Evolutionary conservation across 2,888 invertebrate species (phyloP), one percentile per base, ranked within the genome.

Genomic region (Zaprionus lineosus): DNA sequence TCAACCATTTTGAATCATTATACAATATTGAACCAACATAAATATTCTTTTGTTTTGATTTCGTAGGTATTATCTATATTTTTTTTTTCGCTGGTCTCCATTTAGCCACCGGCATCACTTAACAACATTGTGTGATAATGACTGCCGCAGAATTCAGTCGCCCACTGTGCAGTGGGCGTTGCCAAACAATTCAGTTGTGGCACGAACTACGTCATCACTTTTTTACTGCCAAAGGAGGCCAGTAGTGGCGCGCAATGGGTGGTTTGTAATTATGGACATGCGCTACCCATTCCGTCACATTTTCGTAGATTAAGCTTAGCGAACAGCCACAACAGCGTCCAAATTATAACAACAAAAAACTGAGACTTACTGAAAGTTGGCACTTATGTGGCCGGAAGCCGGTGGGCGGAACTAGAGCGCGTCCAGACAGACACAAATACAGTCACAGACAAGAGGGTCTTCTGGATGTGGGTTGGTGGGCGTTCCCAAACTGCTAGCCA

Each of bases 331-430:
- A 40, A 60, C 48, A 55, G 57, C 70, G 61, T 41, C 46, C 39
- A 62, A 62, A 67, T 67, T 65, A 65, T 68, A 64, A 40, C 53
- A 69, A 59, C 62, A 63, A 84, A 79, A 71, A 78, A 78, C 44
- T 14, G 14, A 56, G 34, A 64, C 46, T 56, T 31, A 43, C 33
- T 11, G 51, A 56, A 51, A 65, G 55, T 53, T 74, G 70, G 82
- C 78, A 84, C 82, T 81, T 82, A 66, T 66, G 52, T 74, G 64
- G 60, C 66, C 84, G 82, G 86, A 83, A 85, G 77, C 63, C 84
- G 43, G 81, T 77, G 77, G 82, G 82, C 79, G 82, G 77, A 83
- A 83, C 82, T 83, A 84, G 86, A 85, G 86, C 86, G 61, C 71
- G 73, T 74, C 81, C 78, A 79, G 78, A 84, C 82, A 77, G 74